These are phyloP conservation scores for Orchesellides sinensis DNA, from an alignment of 2,888 invertebrate species.

Conservation along the genomic window DNA sequence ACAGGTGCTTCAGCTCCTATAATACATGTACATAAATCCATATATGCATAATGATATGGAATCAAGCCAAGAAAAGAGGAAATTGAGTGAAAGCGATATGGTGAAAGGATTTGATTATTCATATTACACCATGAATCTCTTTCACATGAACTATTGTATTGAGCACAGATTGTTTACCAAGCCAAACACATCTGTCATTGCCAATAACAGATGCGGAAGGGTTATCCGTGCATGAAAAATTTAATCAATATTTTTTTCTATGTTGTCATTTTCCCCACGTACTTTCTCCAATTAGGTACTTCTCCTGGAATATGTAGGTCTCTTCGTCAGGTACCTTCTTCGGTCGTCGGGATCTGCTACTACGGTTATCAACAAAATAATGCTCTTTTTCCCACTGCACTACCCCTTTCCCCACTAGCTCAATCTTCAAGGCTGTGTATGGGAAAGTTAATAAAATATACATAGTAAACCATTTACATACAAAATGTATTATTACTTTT, in stretches of 20 bases:
- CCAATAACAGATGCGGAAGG: too few species aligned
- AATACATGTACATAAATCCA: too few species aligned
- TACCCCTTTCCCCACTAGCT: conserved; percentile 41
- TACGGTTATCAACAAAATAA: conserved; percentile 20
- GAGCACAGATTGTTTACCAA: too few species aligned
- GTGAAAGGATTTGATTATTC: too few species aligned
- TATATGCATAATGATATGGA: too few species aligned
- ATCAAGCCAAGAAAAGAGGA: too few species aligned
- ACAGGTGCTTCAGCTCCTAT: conserved; percentile 39
- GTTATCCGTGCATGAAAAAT: not conserved
- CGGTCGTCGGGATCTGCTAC: conserved; percentile 23
- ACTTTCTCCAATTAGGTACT: conserved; percentile 58
- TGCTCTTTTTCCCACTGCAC: conserved; percentile 46
- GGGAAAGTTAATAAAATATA: not conserved
- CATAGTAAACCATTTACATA: not conserved
- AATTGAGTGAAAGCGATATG: too few species aligned
- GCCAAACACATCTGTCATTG: too few species aligned
- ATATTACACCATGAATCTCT: too few species aligned
- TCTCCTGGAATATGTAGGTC: conserved; percentile 46
- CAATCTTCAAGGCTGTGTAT: conserved; percentile 42
- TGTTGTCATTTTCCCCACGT: too few species aligned
- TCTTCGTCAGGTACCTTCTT: conserved; percentile 46
- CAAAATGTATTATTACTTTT: not conserved
- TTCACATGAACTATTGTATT: too few species aligned
- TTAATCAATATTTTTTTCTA: conserved; percentile 13